Evolutionary conservation across 2,797 vertebrate genomes (phyloP).

Genomic region (Mormyrops attenuatus): DNA sequence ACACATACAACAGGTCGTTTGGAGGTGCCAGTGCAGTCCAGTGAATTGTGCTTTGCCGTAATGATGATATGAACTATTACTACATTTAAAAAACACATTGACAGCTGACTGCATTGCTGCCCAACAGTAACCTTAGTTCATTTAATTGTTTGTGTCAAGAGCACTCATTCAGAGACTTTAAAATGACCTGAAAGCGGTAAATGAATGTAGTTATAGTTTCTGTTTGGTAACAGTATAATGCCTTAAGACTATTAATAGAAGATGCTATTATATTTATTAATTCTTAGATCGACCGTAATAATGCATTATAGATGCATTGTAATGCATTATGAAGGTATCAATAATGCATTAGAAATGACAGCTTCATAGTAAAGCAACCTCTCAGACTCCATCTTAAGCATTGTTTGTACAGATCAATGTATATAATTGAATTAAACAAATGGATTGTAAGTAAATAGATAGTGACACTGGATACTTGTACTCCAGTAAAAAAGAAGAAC

Average conservation of each 20-base stretch:
- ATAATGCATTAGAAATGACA: neutral
- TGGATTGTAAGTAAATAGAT: neutral
- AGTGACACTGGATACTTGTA: neutral
- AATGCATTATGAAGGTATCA: neutral
- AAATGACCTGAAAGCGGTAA: neutral
- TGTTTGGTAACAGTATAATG: neutral
- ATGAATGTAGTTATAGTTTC: neutral
- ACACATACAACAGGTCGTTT: neutral
- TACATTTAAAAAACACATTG: neutral
- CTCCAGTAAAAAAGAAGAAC: neutral
- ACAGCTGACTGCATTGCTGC: neutral
- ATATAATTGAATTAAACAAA: constrained; percentile 6
- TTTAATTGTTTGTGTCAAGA: neutral
- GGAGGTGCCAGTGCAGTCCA: neutral
- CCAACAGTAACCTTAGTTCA: neutral
- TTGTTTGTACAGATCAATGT: neutral
- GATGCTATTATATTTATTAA: neutral
- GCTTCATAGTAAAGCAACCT: neutral
- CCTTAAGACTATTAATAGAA: neutral
- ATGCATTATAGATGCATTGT: neutral
- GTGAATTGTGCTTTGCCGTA: neutral
- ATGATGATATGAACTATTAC: neutral
- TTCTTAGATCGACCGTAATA: neutral
- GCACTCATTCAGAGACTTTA: neutral
- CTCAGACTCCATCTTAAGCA: neutral